Evolutionary conservation across 2,888 invertebrate genomes (phyloP), one percentile per base, ranked within the genome.

Genomic region (Iselma pallidipennis): DNA sequence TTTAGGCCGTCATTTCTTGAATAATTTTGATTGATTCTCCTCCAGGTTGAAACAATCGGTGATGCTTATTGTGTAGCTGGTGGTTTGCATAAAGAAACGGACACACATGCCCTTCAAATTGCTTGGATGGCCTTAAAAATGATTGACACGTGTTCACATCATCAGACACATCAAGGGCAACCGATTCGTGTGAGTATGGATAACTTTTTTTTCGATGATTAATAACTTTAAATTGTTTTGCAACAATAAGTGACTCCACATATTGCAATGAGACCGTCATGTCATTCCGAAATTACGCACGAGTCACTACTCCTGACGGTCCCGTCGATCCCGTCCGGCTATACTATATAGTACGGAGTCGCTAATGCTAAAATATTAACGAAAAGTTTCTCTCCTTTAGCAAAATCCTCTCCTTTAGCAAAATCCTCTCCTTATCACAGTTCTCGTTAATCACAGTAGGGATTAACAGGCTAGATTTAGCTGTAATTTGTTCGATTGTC

Each of bases 51-150:
- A 82, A 97, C 96, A 5, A 97, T 97, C 72, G 96, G 96, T 0
- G 96, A 97, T 79, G 96, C 96, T 0, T 97, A 97, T 75, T 96
- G 96, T 76, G 96, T 96, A 4, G 96, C 96, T 0, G 95, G 95
- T 57, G 96, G 96, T 0, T 83, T 97, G 6, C 96, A 96, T 80
- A 89, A 91, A 66, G 89, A 89, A 72, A 94, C 92, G 53, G 86
- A 87, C 37, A 94, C 93, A 58, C 96, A 97, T 79, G 96, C 96
- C 19, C 93, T 94, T 69, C 95, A 96, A 82, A 95, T 96, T 45
- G 94, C 95, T 2, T 96, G 96, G 96, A 97, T 97, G 96, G 94
- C 94, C 0, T 80, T 96, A 69, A 91, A 92, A 76, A 97, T 97
- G 96, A 94, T 96, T 59, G 90, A 93, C 72, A 93, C 92, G 0